Evolutionary conservation across 2,113 vertebrate species (phyloP).

Genomic region (Corythoichthys intestinalis): DNA sequence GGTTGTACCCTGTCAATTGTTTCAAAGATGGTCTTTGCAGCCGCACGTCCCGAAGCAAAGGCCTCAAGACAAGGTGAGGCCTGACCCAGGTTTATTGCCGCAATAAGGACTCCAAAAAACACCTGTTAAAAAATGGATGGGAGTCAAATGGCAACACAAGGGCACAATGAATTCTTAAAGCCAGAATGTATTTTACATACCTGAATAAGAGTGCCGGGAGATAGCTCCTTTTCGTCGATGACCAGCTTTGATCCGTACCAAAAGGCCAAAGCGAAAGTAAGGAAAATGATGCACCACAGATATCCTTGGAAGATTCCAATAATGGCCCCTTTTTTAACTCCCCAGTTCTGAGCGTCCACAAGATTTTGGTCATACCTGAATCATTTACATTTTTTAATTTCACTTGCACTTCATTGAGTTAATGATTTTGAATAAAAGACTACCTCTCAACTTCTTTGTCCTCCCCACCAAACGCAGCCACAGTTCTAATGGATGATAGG

Average conservation of each 20-base stretch:
- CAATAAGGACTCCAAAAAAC: slow-evolving; percentile 74
- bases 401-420: background rate
- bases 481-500: slow-evolving; percentile 72
- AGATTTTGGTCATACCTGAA: slow-evolving; percentile 73
- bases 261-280: slow-evolving; percentile 73
- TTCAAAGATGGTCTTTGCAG: slow-evolving; percentile 72
- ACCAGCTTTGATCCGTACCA: slow-evolving; percentile 76
- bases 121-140: slow-evolving; percentile 53
- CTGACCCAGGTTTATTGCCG: slow-evolving; percentile 71
- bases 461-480: slow-evolving; percentile 74
- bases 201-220: slow-evolving; percentile 72
- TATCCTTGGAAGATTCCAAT: slow-evolving; percentile 73
- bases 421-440: background rate
- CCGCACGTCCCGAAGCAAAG: slow-evolving; percentile 72
- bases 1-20: slow-evolving; percentile 72
- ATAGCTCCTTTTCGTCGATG: slow-evolving; percentile 70
- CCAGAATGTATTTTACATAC: slow-evolving; percentile 32
- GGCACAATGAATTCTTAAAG: background rate
- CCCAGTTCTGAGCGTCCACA: slow-evolving; percentile 70
- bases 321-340: slow-evolving; percentile 69
- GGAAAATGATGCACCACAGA: slow-evolving; percentile 74
- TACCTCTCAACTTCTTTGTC: slow-evolving; percentile 73
- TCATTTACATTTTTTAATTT: background rate
- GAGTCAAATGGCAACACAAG: background rate
- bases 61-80: slow-evolving; percentile 74